Evolutionary conservation across 2,797 vertebrate species (phyloP), one percentile per base, ranked within the genome.

Genomic region (Microctenopoma lineatum): DNA sequence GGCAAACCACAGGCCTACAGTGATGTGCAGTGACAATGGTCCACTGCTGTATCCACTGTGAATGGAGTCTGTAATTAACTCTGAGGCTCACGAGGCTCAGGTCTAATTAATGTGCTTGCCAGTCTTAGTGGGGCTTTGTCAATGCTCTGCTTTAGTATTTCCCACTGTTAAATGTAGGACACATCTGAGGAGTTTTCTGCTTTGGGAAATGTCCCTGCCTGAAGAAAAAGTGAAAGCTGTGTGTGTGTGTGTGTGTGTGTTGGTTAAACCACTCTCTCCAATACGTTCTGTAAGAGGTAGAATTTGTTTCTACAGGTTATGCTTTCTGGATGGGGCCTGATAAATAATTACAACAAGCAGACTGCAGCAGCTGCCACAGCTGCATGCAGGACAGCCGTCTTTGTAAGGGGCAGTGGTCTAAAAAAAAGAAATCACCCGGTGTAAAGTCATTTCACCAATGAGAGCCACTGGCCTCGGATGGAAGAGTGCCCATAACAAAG

Each of bases 61-160:
- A 92, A 88, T 84, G 87, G 77, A 88, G 79, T 84, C 83, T 74
- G 88, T 94, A 92, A 94, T 94, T 92, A 93, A 92, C 84, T 89
- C 75, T 50, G 82, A 81, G 59, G 66, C 79, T 87, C 81, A 75
- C 41, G 80, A 82, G 59, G 66, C 79, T 87, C 81, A 75, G 41
- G 67, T 90, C 79, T 87, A 91, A 93, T 93, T 91, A 92, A 90
- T 92, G 84, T 88, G 78, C 71, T 74, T 76, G 67, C 71, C 71
- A 68, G 83, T 81, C 80, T 80, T 77, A 52, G 78, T 59, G 51
- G 76, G 78, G 41, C 61, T 73, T 65, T 81, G 83, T 86, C 81
- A 72, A 44, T 87, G 80, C 55, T 62, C 58, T 41, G 59, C 42
- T 89, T 76, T 85, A 70, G 50, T 79, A 71, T 69, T 16, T 12